These are phyloP conservation scores for Drosophila mauritiana DNA, from an alignment of 1,140 invertebrate genomes.

Conservation along the genomic window DNA sequence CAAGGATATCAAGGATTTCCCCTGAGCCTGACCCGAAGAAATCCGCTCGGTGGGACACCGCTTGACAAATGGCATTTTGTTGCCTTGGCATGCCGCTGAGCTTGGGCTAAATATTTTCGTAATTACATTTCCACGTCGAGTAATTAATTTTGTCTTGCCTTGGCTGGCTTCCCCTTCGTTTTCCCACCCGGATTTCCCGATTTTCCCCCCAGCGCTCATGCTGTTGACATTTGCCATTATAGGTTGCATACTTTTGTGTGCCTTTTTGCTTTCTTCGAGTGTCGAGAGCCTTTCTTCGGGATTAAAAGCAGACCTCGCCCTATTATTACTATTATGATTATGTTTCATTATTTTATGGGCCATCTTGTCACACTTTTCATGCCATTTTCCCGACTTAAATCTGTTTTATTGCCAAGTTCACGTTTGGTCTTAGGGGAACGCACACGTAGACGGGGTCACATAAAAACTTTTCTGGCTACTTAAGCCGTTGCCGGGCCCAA, in stretches of 20 bases:
- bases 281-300: conserved; percentile 49
- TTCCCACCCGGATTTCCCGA: not conserved
- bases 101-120: conserved; percentile 84
- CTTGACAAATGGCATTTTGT: conserved; percentile 81
- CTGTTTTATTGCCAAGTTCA: conserved; percentile 70
- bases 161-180: conserved; percentile 36
- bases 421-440: conserved; percentile 23
- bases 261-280: conserved; percentile 63
- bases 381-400: conserved; percentile 66
- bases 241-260: conserved; percentile 71
- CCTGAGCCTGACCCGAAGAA: conserved; percentile 38
- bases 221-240: conserved; percentile 83
- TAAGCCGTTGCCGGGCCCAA: conserved; percentile 61
- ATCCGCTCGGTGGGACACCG: conserved; percentile 49
- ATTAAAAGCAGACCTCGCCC: conserved; percentile 52
- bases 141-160: conserved; percentile 84
- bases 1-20: conserved; percentile 7
- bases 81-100: conserved; percentile 72
- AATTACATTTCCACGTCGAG: conserved; percentile 85
- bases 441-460: conserved; percentile 51
- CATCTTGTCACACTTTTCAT: conserved; percentile 60
- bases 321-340: conserved; percentile 65
- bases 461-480: conserved; percentile 73
- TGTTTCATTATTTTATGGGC: conserved; percentile 72
- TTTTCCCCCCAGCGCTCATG: conserved; percentile 18